Evolutionary conservation across 2,113 vertebrate species (phyloP), one percentile per base, ranked within the genome.

Genomic region (Nyctibius bracteatus): DNA sequence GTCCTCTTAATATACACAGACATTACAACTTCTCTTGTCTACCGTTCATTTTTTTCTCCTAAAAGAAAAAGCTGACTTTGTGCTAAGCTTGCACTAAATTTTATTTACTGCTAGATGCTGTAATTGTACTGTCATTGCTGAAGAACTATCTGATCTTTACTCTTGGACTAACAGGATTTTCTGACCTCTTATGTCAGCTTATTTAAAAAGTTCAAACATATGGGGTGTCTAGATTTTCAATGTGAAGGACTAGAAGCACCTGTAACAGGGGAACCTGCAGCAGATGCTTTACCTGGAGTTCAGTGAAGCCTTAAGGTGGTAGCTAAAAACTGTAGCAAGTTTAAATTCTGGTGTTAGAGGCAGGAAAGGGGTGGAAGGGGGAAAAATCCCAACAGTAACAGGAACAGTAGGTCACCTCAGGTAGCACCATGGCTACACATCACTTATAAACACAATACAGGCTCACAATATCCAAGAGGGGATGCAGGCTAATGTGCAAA

Each of bases 41-140:
- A 78, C 30, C 37, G 51, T 31, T 86, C 43, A 4, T 61, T 77
- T 83, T 77, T 91, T 87, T 63, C 49, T 89, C 55, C 82, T 46
- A 22, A 81, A 91, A 94, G 81, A 96, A 96, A 97, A 96, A 91
- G 97, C 93, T 97, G 96, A 96, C 82, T 92, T 94, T 66, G 90
- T 91, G 70, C 91, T 90, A 96, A 83, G 83, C 31, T 81, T 75
- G 90, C 86, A 92, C 74, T 88, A 95, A 82, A 93, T 89, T 95
- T 93, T 88, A 93, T 93, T 93, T 95, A 95, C 91, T 93, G 74
- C 90, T 89, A 62, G 90, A 67, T 58, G n/a, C 90, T 92, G 92
- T 97, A 97, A 97, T 96, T 96, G 95, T 81, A 86, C 81, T 96
- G 97, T 95, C 97, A 97, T 71, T 96, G 86, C 81, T 96, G 94